phyloP scores from a whole-genome alignment of 2,113 vertebrate species.

The Channa argus region DNA sequence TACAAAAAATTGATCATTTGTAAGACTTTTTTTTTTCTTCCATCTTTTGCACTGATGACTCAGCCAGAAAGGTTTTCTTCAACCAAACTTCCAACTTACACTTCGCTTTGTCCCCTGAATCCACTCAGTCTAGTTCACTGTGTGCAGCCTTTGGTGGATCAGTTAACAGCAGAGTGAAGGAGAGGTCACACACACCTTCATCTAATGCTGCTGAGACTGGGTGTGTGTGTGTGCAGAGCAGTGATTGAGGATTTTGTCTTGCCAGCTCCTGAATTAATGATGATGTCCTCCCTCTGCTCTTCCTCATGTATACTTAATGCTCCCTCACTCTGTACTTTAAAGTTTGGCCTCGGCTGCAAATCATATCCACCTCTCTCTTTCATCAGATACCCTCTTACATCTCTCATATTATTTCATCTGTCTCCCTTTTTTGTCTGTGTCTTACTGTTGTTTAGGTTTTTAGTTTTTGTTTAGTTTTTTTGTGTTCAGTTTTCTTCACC shows the following conservation, averaged over 20 bases:
- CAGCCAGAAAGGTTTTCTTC: no score
- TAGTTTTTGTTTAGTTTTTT: no score
- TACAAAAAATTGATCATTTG: no score
- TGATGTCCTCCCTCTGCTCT: constrained; percentile 68
- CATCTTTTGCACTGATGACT: no score
- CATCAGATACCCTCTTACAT: neutral
- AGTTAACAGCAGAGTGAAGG: constrained; percentile 8
- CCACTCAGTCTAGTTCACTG: neutral
- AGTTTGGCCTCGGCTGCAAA: constrained; percentile 30
- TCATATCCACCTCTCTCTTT: constrained; percentile 25
- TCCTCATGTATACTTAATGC: constrained; percentile 75
- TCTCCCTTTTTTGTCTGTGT: neutral
- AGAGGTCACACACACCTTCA: constrained; percentile 9
- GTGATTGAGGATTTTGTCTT: constrained; percentile 58
- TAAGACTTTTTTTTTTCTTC: no score
- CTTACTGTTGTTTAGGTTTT: no score
- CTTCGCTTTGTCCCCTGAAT: neutral
- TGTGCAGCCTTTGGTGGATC: constrained; percentile 5
- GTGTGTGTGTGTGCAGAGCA: constrained; percentile 26
- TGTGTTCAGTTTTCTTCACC: no score
- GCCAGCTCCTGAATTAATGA: constrained; percentile 73
- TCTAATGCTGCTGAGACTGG: neutral
- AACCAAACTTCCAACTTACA: no score
- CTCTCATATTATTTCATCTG: neutral
- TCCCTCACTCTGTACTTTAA: constrained; percentile 21